Conservation (phyloP, 2,888 invertebrate species). For the Chamaedrilus cognettii region DNA sequence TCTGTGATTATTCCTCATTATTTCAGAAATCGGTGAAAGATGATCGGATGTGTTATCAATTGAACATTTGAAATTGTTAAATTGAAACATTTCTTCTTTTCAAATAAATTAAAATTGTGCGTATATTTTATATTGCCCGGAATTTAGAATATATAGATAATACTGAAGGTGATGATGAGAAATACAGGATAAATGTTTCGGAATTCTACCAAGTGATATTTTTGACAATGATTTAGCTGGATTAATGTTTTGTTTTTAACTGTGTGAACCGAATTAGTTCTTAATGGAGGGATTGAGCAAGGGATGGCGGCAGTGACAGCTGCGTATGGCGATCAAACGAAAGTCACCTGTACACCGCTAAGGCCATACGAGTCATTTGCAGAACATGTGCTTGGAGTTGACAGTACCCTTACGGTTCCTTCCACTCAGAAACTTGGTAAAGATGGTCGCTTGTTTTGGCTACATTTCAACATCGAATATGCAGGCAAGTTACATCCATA, state of each 20-base stretch:
- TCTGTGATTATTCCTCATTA: too few species aligned
- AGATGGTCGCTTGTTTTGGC: conserved; percentile 22
- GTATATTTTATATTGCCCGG: too few species aligned
- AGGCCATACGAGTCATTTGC: conserved; percentile 21
- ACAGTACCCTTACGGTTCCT: conserved; percentile 7
- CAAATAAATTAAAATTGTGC: too few species aligned
- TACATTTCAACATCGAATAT: conserved; percentile 18
- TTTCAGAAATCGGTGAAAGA: too few species aligned
- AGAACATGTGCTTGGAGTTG: conserved; percentile 26
- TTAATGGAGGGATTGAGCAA: conserved; percentile 21
- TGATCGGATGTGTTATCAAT: too few species aligned
- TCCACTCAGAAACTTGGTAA: conserved; percentile 10
- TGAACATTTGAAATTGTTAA: too few species aligned
- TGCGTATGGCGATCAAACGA: conserved; percentile 24
- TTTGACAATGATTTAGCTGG: not conserved
- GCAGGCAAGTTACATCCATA: conserved; percentile 3
- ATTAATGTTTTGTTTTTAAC: conserved; percentile 1
- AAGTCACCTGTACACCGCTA: conserved; percentile 20
- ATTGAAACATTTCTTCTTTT: too few species aligned
- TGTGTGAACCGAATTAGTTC: too few species aligned
- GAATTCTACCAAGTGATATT: not conserved
- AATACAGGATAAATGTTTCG: not conserved
- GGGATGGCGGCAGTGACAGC: conserved; percentile 15
- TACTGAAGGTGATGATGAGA: not conserved
- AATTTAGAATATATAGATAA: too few species aligned